Conservation (phyloP, 2,113 vertebrate species). For the Corythornis madagascariensis region DNA sequence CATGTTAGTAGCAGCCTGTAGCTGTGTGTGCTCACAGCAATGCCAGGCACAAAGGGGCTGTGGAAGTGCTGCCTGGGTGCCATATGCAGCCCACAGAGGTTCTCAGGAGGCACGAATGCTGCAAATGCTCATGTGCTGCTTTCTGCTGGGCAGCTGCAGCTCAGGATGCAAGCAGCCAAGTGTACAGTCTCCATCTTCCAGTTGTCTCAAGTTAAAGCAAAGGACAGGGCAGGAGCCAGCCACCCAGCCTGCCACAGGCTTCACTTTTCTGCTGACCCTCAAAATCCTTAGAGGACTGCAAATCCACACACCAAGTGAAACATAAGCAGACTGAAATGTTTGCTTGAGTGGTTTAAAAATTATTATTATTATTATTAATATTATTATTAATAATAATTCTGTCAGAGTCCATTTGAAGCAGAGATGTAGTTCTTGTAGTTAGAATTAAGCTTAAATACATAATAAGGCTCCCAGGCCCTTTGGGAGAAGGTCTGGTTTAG, state of each 20-base stretch:
- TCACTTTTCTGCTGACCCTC: background rate
- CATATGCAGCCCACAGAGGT: background rate
- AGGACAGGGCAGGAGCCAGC: background rate
- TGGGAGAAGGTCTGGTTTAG: background rate
- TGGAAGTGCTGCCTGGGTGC: slow-evolving; percentile 43
- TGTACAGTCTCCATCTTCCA: slow-evolving; percentile 56
- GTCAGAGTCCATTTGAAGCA: background rate
- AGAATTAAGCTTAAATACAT: background rate
- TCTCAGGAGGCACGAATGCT: slow-evolving; percentile 19
- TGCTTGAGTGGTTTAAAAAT: too few relatives aligned
- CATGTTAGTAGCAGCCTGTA: background rate
- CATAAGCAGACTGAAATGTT: background rate
- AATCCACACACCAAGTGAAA: background rate
- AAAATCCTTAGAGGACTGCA: background rate
- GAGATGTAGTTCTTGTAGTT: background rate
- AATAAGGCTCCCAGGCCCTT: background rate
- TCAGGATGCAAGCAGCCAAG: slow-evolving; percentile 28
- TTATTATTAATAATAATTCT: background rate
- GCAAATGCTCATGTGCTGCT: slow-evolving; percentile 47
- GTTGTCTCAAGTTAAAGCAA: background rate
- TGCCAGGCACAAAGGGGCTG: background rate
- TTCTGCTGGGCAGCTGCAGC: slow-evolving; percentile 51
- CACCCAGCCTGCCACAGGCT: background rate
- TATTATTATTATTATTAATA: background rate
- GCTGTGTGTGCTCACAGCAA: background rate